These are phyloP conservation scores for Harpagoxenus sublaevis DNA, from an alignment of 2,888 invertebrate species.

Conservation along the genomic window DNA sequence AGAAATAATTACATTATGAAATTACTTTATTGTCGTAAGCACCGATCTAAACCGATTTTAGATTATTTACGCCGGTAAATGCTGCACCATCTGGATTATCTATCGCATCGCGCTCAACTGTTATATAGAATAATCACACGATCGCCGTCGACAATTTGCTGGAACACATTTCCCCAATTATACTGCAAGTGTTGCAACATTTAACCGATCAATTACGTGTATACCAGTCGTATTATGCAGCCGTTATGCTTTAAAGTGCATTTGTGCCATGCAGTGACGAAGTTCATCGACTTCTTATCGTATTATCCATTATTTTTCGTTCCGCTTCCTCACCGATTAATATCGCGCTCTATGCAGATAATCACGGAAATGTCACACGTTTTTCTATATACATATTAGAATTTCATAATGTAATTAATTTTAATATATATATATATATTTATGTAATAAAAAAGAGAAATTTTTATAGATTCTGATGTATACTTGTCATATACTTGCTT, in stretches of 20 bases:
- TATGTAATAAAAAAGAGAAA: not conserved
- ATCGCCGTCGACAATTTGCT: constrained; percentile 32
- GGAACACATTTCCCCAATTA: constrained; percentile 42
- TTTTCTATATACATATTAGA: not conserved
- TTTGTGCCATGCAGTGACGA: constrained; percentile 65
- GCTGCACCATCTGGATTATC: constrained; percentile 1
- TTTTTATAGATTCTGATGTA: not conserved
- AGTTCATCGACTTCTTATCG: constrained; percentile 18
- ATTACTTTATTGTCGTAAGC: not conserved
- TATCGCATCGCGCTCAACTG: not conserved
- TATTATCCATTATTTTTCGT: constrained; percentile 3
- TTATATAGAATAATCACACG: constrained; percentile 26
- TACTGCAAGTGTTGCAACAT: constrained; percentile 46
- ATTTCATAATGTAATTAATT: not conserved
- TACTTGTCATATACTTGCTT: not conserved
- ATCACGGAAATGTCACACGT: not conserved
- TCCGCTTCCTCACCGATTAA: not conserved
- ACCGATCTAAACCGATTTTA: not conserved
- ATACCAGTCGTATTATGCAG: constrained; percentile 21
- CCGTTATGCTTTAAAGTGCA: constrained; percentile 23
- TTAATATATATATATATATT: constrained; percentile 1
- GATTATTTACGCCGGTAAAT: constrained; percentile 31
- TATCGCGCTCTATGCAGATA: not conserved
- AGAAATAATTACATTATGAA: not conserved
- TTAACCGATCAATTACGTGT: constrained; percentile 47